These are phyloP conservation scores for Holothuria scabra DNA, from an alignment of 53 echinoderm and acorn worm genomes.

Conservation along the genomic window DNA sequence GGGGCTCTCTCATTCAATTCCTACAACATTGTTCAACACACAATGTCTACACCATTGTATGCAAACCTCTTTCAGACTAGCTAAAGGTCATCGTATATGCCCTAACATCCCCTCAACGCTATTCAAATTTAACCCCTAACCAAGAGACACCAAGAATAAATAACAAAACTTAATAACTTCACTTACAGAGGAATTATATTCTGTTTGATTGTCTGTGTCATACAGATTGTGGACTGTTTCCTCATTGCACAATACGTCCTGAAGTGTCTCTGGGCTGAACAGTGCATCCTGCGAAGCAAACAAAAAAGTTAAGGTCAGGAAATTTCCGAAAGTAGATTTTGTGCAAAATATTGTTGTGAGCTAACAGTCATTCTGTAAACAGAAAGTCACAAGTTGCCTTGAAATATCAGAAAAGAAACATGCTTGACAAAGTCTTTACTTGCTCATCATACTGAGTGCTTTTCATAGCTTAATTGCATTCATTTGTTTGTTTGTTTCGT, in stretches of 20 bases:
- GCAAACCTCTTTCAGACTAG: conserved; percentile 44
- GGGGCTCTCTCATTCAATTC: too few relatives aligned
- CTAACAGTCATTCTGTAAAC: too few relatives aligned
- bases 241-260: conserved; percentile 77
- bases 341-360: too few relatives aligned
- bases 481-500: too few relatives aligned
- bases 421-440: too few relatives aligned
- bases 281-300: conserved; percentile 62
- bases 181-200: conserved; percentile 68
- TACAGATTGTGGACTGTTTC: conserved; percentile 61
- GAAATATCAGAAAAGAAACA: too few relatives aligned
- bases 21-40: too few relatives aligned
- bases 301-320: neutral
- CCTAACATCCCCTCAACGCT: conserved; percentile 21
- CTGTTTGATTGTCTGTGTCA: conserved; percentile 50
- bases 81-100: conserved; percentile 74
- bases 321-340: neutral
- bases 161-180: neutral
- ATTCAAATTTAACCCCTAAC: neutral
- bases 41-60: too few relatives aligned
- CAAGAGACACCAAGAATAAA: neutral
- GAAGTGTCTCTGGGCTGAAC: conserved; percentile 76
- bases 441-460: too few relatives aligned
- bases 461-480: too few relatives aligned
- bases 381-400: too few relatives aligned